Conservation (phyloP, 2,797 vertebrate species). For the Scarus forsteni region DNA sequence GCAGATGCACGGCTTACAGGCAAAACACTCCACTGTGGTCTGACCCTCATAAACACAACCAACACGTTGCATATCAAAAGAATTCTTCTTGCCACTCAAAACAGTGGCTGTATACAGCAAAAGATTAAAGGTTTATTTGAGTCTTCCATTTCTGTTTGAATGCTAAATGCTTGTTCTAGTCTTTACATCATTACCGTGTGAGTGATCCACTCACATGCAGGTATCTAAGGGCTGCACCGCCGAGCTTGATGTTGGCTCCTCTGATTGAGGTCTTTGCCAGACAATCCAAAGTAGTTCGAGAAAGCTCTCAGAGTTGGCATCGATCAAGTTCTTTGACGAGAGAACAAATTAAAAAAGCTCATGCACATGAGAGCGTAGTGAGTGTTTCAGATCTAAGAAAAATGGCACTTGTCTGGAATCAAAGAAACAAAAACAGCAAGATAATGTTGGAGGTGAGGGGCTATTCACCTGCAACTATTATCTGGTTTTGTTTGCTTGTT, state of each 20-base stretch:
- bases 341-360: background rate
- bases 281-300: constrained; percentile 5
- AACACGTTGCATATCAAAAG: constrained; percentile 26
- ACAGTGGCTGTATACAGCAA: background rate
- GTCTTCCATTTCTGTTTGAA: background rate
- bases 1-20: constrained; percentile 33
- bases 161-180: background rate
- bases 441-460: no score
- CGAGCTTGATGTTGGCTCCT: constrained; percentile 5
- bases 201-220: background rate
- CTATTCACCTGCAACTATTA: no score
- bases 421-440: background rate
- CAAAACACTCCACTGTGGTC: constrained; percentile 18
- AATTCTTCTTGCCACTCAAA: constrained; percentile 5
- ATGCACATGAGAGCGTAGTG: background rate
- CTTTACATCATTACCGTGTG: background rate
- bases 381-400: background rate
- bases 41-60: constrained; percentile 30
- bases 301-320: constrained; percentile 11
- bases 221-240: constrained; percentile 6
- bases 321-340: background rate
- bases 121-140: background rate
- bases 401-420: background rate
- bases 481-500: no score
- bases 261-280: background rate